Percentiles rank a stretch among this genome's conserved stretches.
Evolutionary conservation across 2,888 invertebrate species (phyloP).

Genomic region (Encarsia formosa): DNA sequence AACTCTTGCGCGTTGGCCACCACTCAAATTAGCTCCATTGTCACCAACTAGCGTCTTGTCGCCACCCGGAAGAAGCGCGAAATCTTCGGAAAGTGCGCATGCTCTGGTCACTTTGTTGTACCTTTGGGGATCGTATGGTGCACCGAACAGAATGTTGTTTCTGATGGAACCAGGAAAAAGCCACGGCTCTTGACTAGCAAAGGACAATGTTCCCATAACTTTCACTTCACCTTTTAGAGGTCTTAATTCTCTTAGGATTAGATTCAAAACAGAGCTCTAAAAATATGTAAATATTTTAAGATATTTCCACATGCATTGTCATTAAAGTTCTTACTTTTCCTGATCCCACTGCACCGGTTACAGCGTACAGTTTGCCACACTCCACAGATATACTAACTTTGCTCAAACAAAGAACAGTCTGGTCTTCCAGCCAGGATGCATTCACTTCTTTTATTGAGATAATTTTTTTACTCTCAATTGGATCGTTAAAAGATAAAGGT

Average conservation of each 20-base stretch:
- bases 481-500: conserved; percentile 11
- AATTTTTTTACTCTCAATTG: no score
- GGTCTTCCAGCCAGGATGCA: conserved; percentile 51
- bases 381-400: conserved; percentile 58
- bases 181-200: conserved; percentile 54
- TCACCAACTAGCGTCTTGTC: conserved; percentile 76
- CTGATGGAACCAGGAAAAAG: background rate
- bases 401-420: conserved; percentile 42
- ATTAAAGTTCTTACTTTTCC: conserved; percentile 61
- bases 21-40: conserved; percentile 70
- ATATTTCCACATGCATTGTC: background rate
- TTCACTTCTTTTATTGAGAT: conserved; percentile 48
- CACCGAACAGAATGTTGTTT: conserved; percentile 63
- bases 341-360: conserved; percentile 86
- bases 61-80: conserved; percentile 65
- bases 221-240: conserved; percentile 59
- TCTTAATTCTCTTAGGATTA: conserved; percentile 72
- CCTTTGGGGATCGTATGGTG: conserved; percentile 56
- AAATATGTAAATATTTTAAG: conserved; percentile 5
- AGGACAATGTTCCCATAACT: conserved; percentile 62
- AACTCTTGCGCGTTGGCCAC: conserved; percentile 72
- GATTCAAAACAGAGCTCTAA: conserved; percentile 61
- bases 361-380: conserved; percentile 62
- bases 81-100: conserved; percentile 65
- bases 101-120: conserved; percentile 58